phyloP scores from a whole-genome alignment of 2,113 vertebrate species.

The Hippocampus abdominalis region DNA sequence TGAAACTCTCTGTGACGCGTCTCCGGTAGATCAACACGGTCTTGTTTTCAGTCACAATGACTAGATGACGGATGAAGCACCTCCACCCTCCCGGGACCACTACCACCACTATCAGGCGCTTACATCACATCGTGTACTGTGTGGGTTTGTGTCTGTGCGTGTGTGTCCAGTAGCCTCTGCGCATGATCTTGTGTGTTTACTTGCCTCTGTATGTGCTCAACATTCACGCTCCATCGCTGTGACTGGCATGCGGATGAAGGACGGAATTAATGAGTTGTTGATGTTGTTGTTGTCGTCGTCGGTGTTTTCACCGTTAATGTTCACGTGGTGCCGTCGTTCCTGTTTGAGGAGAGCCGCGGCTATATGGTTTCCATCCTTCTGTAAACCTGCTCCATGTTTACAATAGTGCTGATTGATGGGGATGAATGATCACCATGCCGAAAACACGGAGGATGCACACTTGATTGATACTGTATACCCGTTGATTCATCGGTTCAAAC shows the following conservation, averaged over 20 bases:
- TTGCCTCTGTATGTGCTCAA: constrained; percentile 6
- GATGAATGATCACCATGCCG: background rate
- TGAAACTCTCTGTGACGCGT: constrained; percentile 1
- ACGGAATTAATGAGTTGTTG: background rate
- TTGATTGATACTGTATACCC: too few relatives aligned
- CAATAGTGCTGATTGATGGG: background rate
- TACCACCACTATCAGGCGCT: constrained; percentile 20
- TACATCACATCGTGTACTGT: constrained; percentile 20
- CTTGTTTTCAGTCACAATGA: constrained; percentile 28
- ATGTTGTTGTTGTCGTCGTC: background rate
- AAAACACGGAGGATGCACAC: background rate
- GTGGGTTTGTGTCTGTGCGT: constrained; percentile 17
- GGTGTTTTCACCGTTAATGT: background rate
- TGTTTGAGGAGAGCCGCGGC: background rate
- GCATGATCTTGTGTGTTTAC: background rate
- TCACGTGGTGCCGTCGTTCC: background rate
- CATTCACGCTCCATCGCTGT: background rate
- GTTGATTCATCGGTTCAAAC: background rate
- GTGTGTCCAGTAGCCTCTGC: background rate
- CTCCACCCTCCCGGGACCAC: constrained; percentile 6
- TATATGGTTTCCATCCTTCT: background rate
- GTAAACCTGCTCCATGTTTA: background rate
- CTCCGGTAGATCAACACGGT: constrained; percentile 18
- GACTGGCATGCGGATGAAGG: background rate
- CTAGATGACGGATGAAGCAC: constrained; percentile 50